A percentile compares a stretch with the other conserved stretches of the same genome.
Evolutionary conservation across 2,888 invertebrate species (phyloP).

Genomic region (Eupithecia centaureata): DNA sequence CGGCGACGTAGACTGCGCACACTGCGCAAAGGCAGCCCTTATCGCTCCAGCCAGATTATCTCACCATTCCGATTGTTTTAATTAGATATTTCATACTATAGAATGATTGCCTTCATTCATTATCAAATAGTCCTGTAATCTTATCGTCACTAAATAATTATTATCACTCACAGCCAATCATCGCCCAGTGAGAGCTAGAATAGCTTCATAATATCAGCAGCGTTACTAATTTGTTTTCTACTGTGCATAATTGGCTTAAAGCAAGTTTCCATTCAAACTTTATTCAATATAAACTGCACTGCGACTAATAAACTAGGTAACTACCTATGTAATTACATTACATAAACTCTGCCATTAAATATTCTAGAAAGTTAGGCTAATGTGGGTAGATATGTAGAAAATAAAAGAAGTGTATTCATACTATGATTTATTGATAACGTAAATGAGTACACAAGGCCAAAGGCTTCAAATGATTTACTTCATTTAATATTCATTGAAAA

Average conservation of each 20-base stretch:
- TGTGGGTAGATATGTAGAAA: conserved; percentile 34
- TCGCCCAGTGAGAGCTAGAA: conserved; percentile 36
- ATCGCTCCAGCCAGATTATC: conserved; percentile 76
- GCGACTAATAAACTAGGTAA: conserved; percentile 4
- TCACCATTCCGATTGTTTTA: conserved; percentile 80
- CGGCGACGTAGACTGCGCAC: conserved; percentile 59
- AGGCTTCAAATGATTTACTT: conserved; percentile 82
- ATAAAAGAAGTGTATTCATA: conserved; percentile 69
- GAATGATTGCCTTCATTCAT: conserved; percentile 71
- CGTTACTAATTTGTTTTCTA: conserved; percentile 29
- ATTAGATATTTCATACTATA: conserved; percentile 73
- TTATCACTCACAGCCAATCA: conserved; percentile 70
- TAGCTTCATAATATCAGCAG: conserved; percentile 24
- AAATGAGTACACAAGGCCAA: conserved; percentile 85
- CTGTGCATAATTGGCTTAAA: conserved; percentile 28
- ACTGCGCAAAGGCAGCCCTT: conserved; percentile 67
- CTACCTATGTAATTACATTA: not conserved
- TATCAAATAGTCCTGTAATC: conserved; percentile 77
- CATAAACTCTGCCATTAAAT: not conserved
- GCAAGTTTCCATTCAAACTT: not conserved
- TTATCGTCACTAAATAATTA: conserved; percentile 72
- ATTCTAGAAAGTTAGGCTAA: not conserved
- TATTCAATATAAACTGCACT: not conserved
- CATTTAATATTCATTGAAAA: conserved; percentile 81
- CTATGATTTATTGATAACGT: conserved; percentile 84